Percentiles rank a stretch among this genome's conserved stretches.
Conservation (phyloP, 2,113 vertebrate species). For the Oxyura jamaicensis region DNA sequence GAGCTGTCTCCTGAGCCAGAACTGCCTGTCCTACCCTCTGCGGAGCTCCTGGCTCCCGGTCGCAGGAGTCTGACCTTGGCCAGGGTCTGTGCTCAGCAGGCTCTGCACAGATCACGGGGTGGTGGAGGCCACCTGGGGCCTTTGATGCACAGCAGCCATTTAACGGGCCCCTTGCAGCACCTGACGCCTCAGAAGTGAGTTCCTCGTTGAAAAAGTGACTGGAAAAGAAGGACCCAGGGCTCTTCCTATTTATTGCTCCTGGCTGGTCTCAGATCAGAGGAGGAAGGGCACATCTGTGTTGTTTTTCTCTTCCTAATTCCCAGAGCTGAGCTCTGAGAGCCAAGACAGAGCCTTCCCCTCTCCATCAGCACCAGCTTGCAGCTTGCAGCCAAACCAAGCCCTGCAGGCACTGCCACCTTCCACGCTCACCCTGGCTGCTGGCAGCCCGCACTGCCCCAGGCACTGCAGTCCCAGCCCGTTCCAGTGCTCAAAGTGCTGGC, state of each 20-base stretch:
- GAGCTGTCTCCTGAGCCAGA: rapidly evolving
- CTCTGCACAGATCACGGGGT: rapidly evolving
- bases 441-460: too few relatives aligned
- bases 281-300: not conserved
- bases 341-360: not conserved
- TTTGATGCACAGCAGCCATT: not conserved
- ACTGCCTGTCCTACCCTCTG: not conserved
- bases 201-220: not conserved
- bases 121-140: not conserved
- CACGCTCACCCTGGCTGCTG: too few relatives aligned
- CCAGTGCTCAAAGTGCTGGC: not conserved
- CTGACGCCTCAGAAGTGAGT: not conserved
- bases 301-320: not conserved
- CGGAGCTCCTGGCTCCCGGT: not conserved
- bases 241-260: not conserved
- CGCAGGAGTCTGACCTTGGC: rapidly evolving
- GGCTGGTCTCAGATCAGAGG: not conserved
- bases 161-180: not conserved
- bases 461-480: too few relatives aligned
- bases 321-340: not conserved
- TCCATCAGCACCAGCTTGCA: rapidly evolving
- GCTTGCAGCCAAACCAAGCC: not conserved
- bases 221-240: not conserved
- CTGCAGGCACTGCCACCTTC: too few relatives aligned
- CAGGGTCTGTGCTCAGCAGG: not conserved